These are phyloP conservation scores for Apoda limacodes DNA, from an alignment of 2,888 invertebrate genomes.

Conservation along the genomic window DNA sequence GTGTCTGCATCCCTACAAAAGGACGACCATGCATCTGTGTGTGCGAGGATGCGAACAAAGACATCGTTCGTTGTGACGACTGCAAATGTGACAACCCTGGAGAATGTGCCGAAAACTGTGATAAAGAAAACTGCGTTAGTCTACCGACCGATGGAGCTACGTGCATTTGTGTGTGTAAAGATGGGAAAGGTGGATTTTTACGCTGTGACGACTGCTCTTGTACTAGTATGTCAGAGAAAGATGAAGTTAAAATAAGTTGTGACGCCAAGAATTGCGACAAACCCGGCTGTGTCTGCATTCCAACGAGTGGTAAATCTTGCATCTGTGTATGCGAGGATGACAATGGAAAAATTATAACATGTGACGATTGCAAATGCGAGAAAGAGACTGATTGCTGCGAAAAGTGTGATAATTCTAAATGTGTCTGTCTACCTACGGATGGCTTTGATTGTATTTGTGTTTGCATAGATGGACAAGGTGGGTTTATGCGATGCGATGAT, in stretches of 20 bases:
- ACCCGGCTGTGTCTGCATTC: conserved; percentile 29
- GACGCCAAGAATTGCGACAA: conserved; percentile 23
- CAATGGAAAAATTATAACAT: conserved; percentile 22
- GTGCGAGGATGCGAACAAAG: conserved; percentile 22
- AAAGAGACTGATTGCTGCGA: neutral
- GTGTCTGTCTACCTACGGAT: conserved; percentile 16
- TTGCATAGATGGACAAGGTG: conserved; percentile 14
- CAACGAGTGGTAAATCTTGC: conserved; percentile 25
- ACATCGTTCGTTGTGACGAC: conserved; percentile 23
- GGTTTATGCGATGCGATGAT: conserved; percentile 19
- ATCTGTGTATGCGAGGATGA: conserved; percentile 27
- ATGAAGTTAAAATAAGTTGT: no score
- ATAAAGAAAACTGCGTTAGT: conserved; percentile 20
- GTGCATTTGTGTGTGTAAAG: conserved; percentile 22
- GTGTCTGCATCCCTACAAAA: conserved; percentile 29
- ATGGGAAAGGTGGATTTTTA: conserved; percentile 19
- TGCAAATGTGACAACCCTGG: conserved; percentile 20
- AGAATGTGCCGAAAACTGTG: conserved; percentile 22
- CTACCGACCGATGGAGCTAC: conserved; percentile 22
- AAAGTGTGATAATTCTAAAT: conserved; percentile 11
- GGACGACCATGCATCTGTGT: conserved; percentile 28
- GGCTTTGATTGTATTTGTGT: conserved; percentile 19
- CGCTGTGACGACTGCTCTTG: conserved; percentile 27
- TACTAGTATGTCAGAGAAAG: no score
- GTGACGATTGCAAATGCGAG: conserved; percentile 24